phyloP scores from a whole-genome alignment of 1,140 invertebrate species.

The Scaptodrosophila lebanonensis region DNA sequence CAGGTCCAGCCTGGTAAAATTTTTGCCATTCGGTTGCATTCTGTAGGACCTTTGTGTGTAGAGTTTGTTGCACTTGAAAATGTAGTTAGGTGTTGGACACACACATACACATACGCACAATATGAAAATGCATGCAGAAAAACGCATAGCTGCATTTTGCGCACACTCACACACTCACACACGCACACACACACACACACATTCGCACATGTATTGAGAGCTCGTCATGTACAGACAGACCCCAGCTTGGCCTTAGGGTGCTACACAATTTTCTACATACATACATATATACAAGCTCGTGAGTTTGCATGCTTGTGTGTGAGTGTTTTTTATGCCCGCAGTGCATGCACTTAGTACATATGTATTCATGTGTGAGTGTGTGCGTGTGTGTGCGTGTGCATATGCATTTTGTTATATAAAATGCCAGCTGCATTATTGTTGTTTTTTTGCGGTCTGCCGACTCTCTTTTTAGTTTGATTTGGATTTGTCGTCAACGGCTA shows the following conservation, averaged over 20 bases:
- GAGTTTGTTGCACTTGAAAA: slow-evolving; percentile 66
- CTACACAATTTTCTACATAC: slow-evolving; percentile 38
- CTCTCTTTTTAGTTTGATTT: slow-evolving; percentile 61
- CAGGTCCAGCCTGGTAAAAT: slow-evolving; percentile 63
- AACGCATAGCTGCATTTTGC: slow-evolving; percentile 53
- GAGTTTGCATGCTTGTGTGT: slow-evolving; percentile 20
- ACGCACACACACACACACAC: slow-evolving; percentile 17
- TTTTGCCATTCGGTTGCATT: slow-evolving; percentile 74
- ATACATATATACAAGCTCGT: slow-evolving; percentile 9
- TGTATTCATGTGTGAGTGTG: not conserved
- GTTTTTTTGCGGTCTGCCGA: slow-evolving; percentile 1
- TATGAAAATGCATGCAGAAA: slow-evolving; percentile 45
- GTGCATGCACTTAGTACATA: too few species aligned
- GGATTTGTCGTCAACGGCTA: slow-evolving; percentile 39
- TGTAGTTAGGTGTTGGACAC: slow-evolving; percentile 57
- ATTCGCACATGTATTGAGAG: not conserved
- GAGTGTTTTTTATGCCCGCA: slow-evolving; percentile 33
- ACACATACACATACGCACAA: slow-evolving; percentile 11
- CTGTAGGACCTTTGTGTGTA: slow-evolving; percentile 55
- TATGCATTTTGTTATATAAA: slow-evolving; percentile 34
- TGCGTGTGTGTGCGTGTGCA: slow-evolving; percentile 14
- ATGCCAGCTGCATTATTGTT: slow-evolving; percentile 7
- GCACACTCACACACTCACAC: slow-evolving; percentile 25
- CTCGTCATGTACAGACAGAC: not conserved
- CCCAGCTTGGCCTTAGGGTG: slow-evolving; percentile 59